Evolutionary conservation across 1,140 invertebrate genomes (phyloP).

Genomic region (Drosophila gunungcola): DNA sequence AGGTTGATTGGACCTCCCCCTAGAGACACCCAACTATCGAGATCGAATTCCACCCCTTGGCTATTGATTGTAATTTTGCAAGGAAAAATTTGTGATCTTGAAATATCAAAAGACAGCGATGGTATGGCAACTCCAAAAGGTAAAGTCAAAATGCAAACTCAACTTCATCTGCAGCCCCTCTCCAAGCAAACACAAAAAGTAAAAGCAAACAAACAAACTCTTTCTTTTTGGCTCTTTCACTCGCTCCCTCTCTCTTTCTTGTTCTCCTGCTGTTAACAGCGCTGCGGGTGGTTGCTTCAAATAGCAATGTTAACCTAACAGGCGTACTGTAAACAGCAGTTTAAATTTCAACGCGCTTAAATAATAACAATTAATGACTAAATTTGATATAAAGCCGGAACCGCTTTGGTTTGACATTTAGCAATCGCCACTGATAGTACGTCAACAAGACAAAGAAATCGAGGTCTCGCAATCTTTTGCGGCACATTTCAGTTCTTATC

Average conservation of each 20-base stretch:
- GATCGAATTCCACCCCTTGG: constrained; percentile 46
- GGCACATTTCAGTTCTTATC: constrained; percentile 55
- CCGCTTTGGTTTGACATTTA: constrained; percentile 24
- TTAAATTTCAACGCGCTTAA: constrained; percentile 23
- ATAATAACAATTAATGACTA: constrained; percentile 35
- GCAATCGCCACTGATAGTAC: constrained; percentile 52
- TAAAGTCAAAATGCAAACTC: constrained; percentile 17
- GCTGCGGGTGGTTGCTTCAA: constrained; percentile 51
- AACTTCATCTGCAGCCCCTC: constrained; percentile 22
- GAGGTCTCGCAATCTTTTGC: constrained; percentile 55
- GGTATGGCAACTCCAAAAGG: constrained; percentile 50
- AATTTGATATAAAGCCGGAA: constrained; percentile 38
- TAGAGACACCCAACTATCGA: constrained; percentile 20
- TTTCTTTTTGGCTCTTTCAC: background rate
- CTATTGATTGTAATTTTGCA: constrained; percentile 39
- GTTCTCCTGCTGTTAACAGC: constrained; percentile 54
- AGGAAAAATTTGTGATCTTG: constrained; percentile 14
- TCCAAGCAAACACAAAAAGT: constrained; percentile 30
- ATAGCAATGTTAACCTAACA: constrained; percentile 44
- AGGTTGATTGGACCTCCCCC: constrained; percentile 49
- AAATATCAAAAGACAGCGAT: constrained; percentile 4
- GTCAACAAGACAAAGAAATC: constrained; percentile 24
- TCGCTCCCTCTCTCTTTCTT: constrained; percentile 1
- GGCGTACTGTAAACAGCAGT: constrained; percentile 22
- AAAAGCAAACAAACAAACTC: constrained; percentile 35